Conservation (phyloP, 2,113 vertebrate species). For the Recurvirostra avosetta region DNA sequence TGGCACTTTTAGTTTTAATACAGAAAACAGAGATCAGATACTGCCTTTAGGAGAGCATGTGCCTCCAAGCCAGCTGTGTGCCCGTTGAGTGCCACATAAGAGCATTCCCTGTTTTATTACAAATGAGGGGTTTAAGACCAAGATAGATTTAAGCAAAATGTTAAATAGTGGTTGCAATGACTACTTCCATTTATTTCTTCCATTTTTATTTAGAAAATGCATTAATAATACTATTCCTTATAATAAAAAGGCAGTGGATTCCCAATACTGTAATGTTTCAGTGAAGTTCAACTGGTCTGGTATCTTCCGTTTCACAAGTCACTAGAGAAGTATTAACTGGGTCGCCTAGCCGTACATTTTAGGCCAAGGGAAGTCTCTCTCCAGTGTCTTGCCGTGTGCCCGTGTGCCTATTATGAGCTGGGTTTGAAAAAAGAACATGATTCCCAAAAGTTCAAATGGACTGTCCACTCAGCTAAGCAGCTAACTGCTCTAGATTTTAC, state of each 20-base stretch:
- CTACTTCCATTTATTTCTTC: background rate
- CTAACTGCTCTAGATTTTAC: background rate
- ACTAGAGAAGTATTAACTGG: background rate
- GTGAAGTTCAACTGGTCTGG: background rate
- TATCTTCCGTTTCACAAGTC: background rate
- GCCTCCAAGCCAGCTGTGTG: background rate
- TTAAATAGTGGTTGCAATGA: background rate
- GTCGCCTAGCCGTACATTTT: background rate
- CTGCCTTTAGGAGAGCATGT: background rate
- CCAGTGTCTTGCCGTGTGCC: background rate
- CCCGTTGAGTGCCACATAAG: background rate
- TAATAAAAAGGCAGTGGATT: background rate
- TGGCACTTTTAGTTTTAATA: background rate
- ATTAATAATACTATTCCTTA: background rate
- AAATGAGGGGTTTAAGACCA: background rate
- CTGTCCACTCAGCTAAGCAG: background rate
- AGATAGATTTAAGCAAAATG: background rate
- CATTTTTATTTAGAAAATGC: background rate
- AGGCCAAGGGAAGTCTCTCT: background rate
- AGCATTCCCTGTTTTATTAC: background rate
- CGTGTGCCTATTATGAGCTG: background rate
- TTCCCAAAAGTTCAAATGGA: background rate
- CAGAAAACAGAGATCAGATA: background rate
- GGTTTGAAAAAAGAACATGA: background rate
- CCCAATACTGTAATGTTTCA: background rate